phyloP scores from a whole-genome alignment of 1,140 invertebrate species.

The Heliconius hermathena region DNA sequence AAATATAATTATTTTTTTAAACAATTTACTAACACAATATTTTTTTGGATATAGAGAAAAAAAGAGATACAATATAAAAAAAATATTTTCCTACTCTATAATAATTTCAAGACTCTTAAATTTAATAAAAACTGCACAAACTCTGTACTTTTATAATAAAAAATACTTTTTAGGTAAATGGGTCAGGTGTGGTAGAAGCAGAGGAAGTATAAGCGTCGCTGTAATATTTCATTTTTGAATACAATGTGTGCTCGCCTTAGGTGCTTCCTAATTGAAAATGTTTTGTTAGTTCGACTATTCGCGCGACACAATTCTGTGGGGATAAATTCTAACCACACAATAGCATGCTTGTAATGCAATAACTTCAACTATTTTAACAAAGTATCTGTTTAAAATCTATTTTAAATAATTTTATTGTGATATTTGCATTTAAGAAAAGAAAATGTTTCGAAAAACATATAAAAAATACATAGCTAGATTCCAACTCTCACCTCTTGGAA shows the following conservation, averaged over 20 bases:
- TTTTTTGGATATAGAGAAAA: neutral
- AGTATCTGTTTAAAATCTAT: neutral
- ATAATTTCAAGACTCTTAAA: conserved; percentile 8
- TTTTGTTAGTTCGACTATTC: conserved; percentile 40
- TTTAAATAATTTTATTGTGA: too few species aligned
- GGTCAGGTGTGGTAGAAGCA: conserved; percentile 41
- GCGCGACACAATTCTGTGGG: neutral
- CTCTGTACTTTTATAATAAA: conserved; percentile 26
- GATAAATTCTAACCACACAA: conserved; percentile 8
- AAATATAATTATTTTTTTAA: too few species aligned
- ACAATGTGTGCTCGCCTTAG: conserved; percentile 33
- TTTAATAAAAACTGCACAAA: neutral
- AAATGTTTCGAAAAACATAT: too few species aligned
- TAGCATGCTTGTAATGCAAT: neutral
- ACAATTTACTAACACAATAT: neutral
- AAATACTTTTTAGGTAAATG: conserved; percentile 39
- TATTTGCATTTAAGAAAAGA: too few species aligned
- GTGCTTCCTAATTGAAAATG: conserved; percentile 51
- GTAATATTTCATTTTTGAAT: conserved; percentile 50
- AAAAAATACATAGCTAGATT: too few species aligned
- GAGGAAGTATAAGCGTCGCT: conserved; percentile 31
- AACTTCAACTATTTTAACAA: neutral
- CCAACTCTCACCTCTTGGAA: too few species aligned
- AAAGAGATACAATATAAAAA: neutral
- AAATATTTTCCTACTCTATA: too few species aligned